Evolutionary conservation across 2,113 vertebrate species (phyloP).

Genomic region (Eudyptes chrysolophus): DNA sequence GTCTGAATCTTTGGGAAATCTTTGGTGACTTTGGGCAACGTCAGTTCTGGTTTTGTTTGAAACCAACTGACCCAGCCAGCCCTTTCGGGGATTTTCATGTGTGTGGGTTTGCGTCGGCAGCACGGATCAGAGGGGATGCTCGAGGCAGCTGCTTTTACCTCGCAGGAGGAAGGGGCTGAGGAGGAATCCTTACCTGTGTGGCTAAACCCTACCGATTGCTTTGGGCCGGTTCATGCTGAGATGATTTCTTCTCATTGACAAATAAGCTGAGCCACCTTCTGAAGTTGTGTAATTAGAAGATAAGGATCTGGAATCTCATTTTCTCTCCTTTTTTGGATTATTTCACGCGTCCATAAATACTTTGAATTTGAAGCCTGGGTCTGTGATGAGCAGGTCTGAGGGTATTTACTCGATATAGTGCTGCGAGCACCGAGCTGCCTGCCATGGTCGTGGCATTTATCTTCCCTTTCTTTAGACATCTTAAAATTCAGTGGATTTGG

Average conservation of each 20-base stretch:
- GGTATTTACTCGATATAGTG: fast-evolving
- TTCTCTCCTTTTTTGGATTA: not conserved
- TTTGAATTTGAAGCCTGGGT: not conserved
- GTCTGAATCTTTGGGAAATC: not conserved
- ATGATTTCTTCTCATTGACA: not conserved
- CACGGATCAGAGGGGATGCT: not conserved
- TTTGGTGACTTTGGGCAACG: not conserved
- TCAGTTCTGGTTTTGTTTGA: not conserved
- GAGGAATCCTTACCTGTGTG: not conserved
- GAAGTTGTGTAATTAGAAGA: not conserved
- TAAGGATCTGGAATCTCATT: not conserved
- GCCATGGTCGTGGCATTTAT: fast-evolving
- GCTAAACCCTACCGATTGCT: not conserved
- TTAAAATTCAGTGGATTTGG: not conserved
- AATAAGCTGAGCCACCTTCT: not conserved
- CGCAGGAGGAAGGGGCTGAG: not conserved
- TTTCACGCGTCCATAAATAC: fast-evolving
- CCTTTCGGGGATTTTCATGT: not conserved
- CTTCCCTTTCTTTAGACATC: not conserved
- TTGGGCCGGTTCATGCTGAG: not conserved
- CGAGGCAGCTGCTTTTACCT: not conserved
- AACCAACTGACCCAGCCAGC: fast-evolving
- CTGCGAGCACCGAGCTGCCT: not conserved
- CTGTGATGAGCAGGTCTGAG: not conserved
- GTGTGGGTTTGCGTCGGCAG: not conserved